phyloP scores from a whole-genome alignment of 2,113 vertebrate genomes.

The Paramisgurnus dabryanus region DNA sequence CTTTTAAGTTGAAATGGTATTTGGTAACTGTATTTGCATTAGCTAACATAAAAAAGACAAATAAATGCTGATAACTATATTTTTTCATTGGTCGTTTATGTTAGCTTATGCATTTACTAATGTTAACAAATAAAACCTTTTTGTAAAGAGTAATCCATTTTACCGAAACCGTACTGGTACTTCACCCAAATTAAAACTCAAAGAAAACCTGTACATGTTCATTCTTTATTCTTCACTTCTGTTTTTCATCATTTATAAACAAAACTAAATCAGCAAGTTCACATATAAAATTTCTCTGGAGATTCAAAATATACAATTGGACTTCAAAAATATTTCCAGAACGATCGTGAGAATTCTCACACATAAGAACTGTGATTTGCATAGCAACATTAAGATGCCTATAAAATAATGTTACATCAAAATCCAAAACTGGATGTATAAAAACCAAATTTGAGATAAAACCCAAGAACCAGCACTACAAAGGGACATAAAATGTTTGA shows the following conservation, averaged over 20 bases:
- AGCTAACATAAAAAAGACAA: too few species aligned
- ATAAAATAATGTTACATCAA: not conserved
- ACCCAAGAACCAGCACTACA: not conserved
- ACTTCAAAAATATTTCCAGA: constrained; percentile 9
- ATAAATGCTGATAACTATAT: too few species aligned
- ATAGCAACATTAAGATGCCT: constrained; percentile 26
- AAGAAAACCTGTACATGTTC: not conserved
- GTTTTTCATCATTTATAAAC: constrained; percentile 1
- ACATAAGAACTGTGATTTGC: constrained; percentile 7
- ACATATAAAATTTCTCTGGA: not conserved
- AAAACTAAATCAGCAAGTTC: not conserved
- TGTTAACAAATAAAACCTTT: too few species aligned
- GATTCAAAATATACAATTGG: constrained; percentile 6
- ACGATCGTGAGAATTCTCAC: constrained; percentile 22
- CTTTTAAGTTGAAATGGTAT: too few species aligned
- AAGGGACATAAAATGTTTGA: not conserved
- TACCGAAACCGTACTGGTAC: not conserved
- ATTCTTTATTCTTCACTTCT: constrained; percentile 26
- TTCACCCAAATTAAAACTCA: constrained; percentile 7
- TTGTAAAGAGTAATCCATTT: too few species aligned
- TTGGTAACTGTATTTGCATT: too few species aligned
- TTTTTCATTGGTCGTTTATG: too few species aligned
- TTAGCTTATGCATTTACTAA: too few species aligned
- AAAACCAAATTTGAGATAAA: constrained; percentile 10
- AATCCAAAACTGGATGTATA: constrained; percentile 22